phyloP scores from a whole-genome alignment of 2,888 invertebrate species.

The Eremobia ochroleuca region DNA sequence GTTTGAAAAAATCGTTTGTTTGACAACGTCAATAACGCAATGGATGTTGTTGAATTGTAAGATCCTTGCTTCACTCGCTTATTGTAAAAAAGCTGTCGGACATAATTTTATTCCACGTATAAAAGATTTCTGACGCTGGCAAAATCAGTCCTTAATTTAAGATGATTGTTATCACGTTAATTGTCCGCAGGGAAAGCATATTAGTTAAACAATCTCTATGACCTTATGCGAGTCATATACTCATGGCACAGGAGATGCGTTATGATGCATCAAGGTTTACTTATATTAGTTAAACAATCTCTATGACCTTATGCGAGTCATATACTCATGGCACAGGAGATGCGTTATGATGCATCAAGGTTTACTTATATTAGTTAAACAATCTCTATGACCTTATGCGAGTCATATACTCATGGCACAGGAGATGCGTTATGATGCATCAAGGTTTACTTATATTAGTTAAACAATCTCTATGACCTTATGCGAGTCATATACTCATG shows the following conservation, averaged over 20 bases:
- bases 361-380: neutral
- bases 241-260: no score
- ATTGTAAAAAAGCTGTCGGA: neutral
- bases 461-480: neutral
- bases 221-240: no score
- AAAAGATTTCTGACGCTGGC: neutral
- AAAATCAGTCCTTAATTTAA: neutral
- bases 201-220: no score
- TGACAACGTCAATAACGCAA: no score
- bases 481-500: neutral
- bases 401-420: neutral
- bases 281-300: neutral
- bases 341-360: neutral
- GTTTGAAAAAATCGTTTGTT: no score
- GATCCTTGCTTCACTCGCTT: neutral
- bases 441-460: neutral
- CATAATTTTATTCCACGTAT: neutral
- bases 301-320: neutral
- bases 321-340: neutral
- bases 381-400: neutral
- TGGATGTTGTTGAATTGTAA: no score
- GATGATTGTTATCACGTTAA: neutral
- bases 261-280: no score
- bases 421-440: neutral
- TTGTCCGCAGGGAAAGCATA: no score